Evolutionary conservation across 1,140 invertebrate genomes (phyloP), one percentile per base, ranked within the genome.

Genomic region (Campoletis sonorensis): DNA sequence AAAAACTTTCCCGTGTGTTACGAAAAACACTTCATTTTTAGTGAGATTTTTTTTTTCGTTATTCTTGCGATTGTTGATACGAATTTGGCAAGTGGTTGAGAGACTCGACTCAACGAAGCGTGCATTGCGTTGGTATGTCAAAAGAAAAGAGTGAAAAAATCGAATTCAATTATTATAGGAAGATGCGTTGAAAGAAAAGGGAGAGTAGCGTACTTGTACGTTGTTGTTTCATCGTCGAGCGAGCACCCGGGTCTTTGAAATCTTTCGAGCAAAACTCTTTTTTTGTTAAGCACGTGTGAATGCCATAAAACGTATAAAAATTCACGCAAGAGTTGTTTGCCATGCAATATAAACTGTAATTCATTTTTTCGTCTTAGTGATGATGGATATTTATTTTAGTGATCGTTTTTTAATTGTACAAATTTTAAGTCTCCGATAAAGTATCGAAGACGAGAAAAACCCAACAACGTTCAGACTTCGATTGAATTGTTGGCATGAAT

Each of bases 241-340:
- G 51, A 51, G 40, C 72, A 75, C 51, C 72, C 37, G 3, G 13
- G 23, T 75, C 72, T 23, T 49, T 58, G n/a, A 49, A 27, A 27
- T 75, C 72, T 49, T 75, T 75, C 40, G 72, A 75, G 40, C 72
- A 75, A 75, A 75, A 58, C 40, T 75, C 37, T 45, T 49, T 33
- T 49, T 75, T 49, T 30, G n/a, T 0, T 75, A 51, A 30, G 13
- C 18, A 40, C 40, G 51, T 75, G 72, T 18, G 13, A 49, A 58
- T 49, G 27, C 72, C 23, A 23, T 75, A 49, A 51, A 30, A 49
- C 3, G 26, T 49, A 75, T 21, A n/a, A 16, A 45, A 27, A 70
- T 70, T 33, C 27, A 70, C 21, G 67, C 67, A 70, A 70, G 13
- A 70, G 4, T 33, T 26, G 64, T 73, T 15, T 4, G n/a, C 5